phyloP scores from a whole-genome alignment of 1,140 invertebrate genomes.

The Aporrectodea caliginosa region DNA sequence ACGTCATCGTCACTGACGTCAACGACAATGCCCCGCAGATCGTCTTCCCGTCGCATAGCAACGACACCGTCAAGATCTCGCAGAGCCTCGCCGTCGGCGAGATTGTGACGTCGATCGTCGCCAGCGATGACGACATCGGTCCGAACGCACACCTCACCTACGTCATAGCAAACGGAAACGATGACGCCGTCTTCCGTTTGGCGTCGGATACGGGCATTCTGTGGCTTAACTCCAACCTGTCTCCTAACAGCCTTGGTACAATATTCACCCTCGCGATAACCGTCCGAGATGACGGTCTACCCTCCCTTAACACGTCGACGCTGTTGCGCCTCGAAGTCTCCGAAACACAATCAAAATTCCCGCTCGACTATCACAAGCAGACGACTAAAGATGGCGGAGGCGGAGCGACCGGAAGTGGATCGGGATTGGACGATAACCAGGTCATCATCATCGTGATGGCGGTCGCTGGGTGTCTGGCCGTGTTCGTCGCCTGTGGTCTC shows the following conservation, averaged over 20 bases:
- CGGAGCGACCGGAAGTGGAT: background rate
- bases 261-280: background rate
- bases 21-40: conserved; percentile 88
- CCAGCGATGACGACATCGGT: conserved; percentile 30
- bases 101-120: conserved; percentile 59
- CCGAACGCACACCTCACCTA: conserved; percentile 57
- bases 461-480: background rate
- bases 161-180: conserved; percentile 77
- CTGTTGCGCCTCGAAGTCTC: background rate
- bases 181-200: conserved; percentile 56
- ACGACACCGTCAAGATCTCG: conserved; percentile 60
- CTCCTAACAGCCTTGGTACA: background rate
- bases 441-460: background rate
- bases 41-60: conserved; percentile 65
- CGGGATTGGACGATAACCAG: background rate
- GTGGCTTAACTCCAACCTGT: background rate
- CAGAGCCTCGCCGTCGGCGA: background rate
- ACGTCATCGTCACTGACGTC: conserved; percentile 53
- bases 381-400: background rate
- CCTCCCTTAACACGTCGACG: background rate
- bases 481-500: background rate
- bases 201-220: background rate
- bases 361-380: background rate
- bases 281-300: background rate
- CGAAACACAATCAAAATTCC: background rate